These are phyloP conservation scores for Peromyscus maniculatus DNA, from an alignment of 2,113 vertebrate genomes.

Conservation along the genomic window DNA sequence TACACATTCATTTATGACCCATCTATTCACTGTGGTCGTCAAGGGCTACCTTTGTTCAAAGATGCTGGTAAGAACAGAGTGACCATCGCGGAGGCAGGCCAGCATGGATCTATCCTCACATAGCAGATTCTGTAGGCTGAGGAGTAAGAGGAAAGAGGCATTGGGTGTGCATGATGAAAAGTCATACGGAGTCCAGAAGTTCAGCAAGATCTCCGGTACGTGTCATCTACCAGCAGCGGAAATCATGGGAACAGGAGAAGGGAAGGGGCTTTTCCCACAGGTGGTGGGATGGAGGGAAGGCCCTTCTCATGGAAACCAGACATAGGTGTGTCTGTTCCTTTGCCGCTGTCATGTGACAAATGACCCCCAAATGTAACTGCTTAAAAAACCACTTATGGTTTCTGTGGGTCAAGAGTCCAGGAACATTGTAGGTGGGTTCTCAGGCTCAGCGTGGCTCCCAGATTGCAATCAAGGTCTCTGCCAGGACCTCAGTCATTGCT, in stretches of 20 bases:
- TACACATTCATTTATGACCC: neutral
- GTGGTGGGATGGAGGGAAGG: too few species aligned
- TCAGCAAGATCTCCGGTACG: neutral
- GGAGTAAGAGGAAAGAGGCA: neutral
- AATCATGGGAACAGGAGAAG: neutral
- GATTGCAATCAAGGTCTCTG: slow-evolving; percentile 26
- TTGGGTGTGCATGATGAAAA: neutral
- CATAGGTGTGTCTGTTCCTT: neutral
- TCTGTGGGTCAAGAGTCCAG: slow-evolving; percentile 41
- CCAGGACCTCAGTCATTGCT: neutral
- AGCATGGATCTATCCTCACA: neutral
- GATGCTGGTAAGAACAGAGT: neutral
- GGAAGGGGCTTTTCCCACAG: neutral
- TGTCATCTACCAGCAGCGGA: neutral
- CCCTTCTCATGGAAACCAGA: neutral
- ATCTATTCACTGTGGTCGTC: neutral
- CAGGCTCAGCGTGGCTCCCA: slow-evolving; percentile 10
- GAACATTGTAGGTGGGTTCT: neutral
- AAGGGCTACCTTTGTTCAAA: neutral
- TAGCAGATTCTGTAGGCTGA: neutral
- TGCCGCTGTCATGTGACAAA: neutral
- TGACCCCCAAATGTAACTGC: neutral
- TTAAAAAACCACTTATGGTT: neutral
- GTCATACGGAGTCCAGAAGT: fast-evolving
- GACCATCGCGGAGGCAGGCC: fast-evolving